These are phyloP conservation scores for Lacanobia oleracea DNA, from an alignment of 2,888 invertebrate genomes.

Conservation along the genomic window DNA sequence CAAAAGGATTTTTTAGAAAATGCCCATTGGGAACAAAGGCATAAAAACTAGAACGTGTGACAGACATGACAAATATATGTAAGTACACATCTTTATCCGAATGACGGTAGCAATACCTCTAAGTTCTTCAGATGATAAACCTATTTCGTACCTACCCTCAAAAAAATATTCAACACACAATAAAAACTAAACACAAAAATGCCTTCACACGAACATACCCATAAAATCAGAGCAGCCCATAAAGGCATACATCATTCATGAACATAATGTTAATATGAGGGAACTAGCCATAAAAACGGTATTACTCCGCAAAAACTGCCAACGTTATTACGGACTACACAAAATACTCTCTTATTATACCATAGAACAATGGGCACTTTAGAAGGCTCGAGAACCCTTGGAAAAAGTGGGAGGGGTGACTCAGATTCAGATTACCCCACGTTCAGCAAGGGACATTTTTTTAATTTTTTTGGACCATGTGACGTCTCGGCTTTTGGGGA, in stretches of 20 bases:
- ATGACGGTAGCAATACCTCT: neutral
- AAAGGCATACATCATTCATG: conserved; percentile 63
- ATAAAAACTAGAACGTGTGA: no score
- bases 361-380: conserved; percentile 77
- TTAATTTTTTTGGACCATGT: conserved; percentile 37
- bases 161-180: conserved; percentile 45
- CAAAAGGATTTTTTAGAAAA: no score
- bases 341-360: conserved; percentile 72
- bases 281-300: conserved; percentile 73
- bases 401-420: conserved; percentile 49
- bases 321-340: conserved; percentile 56
- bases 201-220: conserved; percentile 48
- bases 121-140: neutral
- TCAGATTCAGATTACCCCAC: conserved; percentile 42
- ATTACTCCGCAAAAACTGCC: conserved; percentile 69
- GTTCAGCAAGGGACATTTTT: conserved; percentile 56
- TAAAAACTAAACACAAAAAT: conserved; percentile 41
- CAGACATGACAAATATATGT: no score
- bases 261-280: conserved; percentile 62
- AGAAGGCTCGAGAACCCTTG: conserved; percentile 61
- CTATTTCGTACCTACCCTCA: neutral
- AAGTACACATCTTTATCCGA: neutral
- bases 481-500: conserved; percentile 25
- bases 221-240: conserved; percentile 57
- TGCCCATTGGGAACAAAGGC: no score